phyloP scores from a whole-genome alignment of 2,797 vertebrate genomes.

The Cygnus olor region DNA sequence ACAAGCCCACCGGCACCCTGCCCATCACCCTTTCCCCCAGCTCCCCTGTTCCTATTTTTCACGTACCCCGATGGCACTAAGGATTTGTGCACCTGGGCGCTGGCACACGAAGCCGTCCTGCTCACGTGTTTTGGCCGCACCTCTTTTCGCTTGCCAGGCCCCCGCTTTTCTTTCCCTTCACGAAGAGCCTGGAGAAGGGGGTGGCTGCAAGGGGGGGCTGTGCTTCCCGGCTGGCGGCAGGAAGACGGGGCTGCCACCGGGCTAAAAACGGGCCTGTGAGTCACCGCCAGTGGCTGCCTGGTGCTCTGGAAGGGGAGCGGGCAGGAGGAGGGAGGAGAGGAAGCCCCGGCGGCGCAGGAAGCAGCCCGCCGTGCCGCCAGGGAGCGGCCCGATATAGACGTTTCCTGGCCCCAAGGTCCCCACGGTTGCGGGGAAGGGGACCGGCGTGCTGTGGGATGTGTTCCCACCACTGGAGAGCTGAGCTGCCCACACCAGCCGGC shows the following conservation, averaged over 20 bases:
- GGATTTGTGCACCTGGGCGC: too few species aligned
- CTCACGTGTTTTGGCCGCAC: background rate
- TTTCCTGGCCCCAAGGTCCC: conserved; percentile 41
- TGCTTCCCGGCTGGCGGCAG: rapidly evolving
- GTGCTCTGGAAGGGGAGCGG: background rate
- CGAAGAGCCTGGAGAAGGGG: background rate
- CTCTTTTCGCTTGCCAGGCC: background rate
- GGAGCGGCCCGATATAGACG: conserved; percentile 26
- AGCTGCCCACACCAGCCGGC: too few species aligned
- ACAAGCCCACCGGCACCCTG: background rate
- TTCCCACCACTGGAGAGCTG: background rate
- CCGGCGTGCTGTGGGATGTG: too few species aligned
- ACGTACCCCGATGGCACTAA: rapidly evolving
- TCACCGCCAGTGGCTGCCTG: conserved; percentile 10
- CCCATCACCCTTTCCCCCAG: background rate
- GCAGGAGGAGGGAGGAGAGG: too few species aligned
- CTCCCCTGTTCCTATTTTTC: background rate
- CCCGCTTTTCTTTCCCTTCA: background rate
- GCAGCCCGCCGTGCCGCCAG: background rate
- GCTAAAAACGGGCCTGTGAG: background rate
- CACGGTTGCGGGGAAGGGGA: background rate
- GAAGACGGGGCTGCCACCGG: background rate
- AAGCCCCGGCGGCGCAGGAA: conserved; percentile 12
- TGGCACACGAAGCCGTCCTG: too few species aligned
- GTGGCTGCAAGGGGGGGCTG: too few species aligned